These are phyloP conservation scores for Karalla daura DNA, from an alignment of 2,797 vertebrate species.

Conservation along the genomic window DNA sequence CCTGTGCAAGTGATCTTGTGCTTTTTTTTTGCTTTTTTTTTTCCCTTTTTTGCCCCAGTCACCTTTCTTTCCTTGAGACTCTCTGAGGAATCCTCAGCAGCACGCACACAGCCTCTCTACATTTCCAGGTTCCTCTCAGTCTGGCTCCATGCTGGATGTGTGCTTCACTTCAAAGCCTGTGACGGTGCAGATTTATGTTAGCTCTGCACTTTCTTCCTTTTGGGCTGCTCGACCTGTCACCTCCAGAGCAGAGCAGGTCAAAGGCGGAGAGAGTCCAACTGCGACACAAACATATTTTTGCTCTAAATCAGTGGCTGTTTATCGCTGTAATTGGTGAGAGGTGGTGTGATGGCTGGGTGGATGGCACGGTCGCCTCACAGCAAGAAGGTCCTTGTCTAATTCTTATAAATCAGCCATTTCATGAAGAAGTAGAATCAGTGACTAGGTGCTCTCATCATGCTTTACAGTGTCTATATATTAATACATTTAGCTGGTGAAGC, in stretches of 20 bases:
- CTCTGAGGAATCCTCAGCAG: neutral
- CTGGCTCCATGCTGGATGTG: conserved; percentile 2
- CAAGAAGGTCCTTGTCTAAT: too few relatives aligned
- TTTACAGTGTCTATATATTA: too few relatives aligned
- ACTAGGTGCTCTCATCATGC: too few relatives aligned
- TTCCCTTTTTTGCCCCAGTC: conserved; percentile 42
- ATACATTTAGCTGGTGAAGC: too few relatives aligned
- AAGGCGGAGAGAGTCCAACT: neutral
- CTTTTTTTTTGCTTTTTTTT: too few relatives aligned
- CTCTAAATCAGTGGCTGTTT: neutral
- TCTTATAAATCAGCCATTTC: too few relatives aligned
- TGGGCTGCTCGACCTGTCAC: neutral
- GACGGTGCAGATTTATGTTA: conserved; percentile 20
- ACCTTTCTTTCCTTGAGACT: conserved; percentile 5
- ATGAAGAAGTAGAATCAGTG: too few relatives aligned
- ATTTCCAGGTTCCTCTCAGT: conserved; percentile 18
- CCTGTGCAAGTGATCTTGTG: conserved; percentile 38
- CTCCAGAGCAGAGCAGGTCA: neutral
- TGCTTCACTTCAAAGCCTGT: conserved; percentile 10
- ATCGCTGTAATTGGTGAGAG: neutral
- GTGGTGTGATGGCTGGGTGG: too few relatives aligned
- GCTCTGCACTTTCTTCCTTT: neutral
- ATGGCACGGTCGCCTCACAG: too few relatives aligned
- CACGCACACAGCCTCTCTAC: conserved; percentile 18
- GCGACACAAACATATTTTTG: neutral